Evolutionary conservation across 2,797 vertebrate species (phyloP).

Genomic region (Sciaenops ocellatus): DNA sequence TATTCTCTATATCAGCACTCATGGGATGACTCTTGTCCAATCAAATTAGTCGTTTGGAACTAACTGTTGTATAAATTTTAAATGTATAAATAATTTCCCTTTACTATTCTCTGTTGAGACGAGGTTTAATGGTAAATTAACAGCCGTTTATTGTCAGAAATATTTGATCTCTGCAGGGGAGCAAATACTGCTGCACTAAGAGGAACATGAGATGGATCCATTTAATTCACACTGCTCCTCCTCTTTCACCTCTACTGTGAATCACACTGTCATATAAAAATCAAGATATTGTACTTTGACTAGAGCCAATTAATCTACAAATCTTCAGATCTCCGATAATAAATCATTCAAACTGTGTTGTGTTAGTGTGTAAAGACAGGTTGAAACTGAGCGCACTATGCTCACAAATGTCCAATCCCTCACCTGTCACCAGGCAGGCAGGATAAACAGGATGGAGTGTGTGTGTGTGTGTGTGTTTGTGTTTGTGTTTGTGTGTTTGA

Average conservation of each 20-base stretch:
- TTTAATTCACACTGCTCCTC: background rate
- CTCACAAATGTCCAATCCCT: slow-evolving; percentile 16
- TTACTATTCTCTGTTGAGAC: too few species aligned
- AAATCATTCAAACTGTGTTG: background rate
- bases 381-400: slow-evolving; percentile 2
- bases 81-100: too few species aligned
- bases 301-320: background rate
- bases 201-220: background rate
- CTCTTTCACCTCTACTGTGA: background rate
- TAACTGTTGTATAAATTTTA: too few species aligned
- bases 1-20: too few species aligned
- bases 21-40: too few species aligned
- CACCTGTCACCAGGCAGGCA: slow-evolving; percentile 6
- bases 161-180: background rate
- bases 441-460: background rate
- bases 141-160: background rate
- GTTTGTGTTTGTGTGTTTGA: slow-evolving; percentile 25
- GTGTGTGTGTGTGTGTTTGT: slow-evolving; percentile 2
- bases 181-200: background rate
- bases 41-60: too few species aligned
- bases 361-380: background rate
- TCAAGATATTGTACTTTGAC: background rate
- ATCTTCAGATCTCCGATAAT: background rate
- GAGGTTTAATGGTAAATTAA: background rate
- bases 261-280: background rate